Evolutionary conservation across 2,888 invertebrate species (phyloP), one percentile per base, ranked within the genome.

Genomic region (Anoplius nigerrimus): DNA sequence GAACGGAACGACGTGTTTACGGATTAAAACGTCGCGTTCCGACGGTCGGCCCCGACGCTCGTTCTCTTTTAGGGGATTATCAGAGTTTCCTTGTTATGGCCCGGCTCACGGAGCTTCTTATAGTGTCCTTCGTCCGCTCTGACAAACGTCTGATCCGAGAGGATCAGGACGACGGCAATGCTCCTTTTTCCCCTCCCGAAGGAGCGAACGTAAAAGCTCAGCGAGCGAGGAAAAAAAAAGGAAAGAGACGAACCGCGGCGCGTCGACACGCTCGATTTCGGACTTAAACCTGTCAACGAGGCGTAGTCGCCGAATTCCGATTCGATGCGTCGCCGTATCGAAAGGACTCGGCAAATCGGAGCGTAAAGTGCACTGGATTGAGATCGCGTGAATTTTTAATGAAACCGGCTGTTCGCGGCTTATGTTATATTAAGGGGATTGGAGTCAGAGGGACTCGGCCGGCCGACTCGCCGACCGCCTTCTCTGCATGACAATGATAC

Each of bases 21-120:
- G 84, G 85, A 83, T 84, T 83, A 82, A 82, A 83, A 82, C 77
- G 78, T 81, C 78, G 75, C 72, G 72, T 69, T 74, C 75, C 71
- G 48, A 48, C 69, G 71, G 58, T 53, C 61, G 71, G 48, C 21
- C n/a, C n/a, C 59, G 74, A 70, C 79, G 80, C 71, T 66, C 72
- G 68, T 68, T 34, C 74, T 76, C 80, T 80, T 82, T 75, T 75
- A 66, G 59, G 42, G 80, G 83, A 84, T 84, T 83, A 84, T 70
- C 61, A 78, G 70, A 73, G 70, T 75, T 75, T 77, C 74, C 72
- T 79, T 79, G 78, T 81, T 79, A 64, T 55, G 68, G 69, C 53
- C 34, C 72, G 42, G 67, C 63, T 66, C 71, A 56, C 51, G 58
- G 63, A 51, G 60, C 69, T 46, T 74, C 64, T 74, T 68, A 78